Percentiles rank a stretch among this genome's conserved stretches.
Evolutionary conservation across 2,888 invertebrate genomes (phyloP).

Genomic region (Cinara cedri): DNA sequence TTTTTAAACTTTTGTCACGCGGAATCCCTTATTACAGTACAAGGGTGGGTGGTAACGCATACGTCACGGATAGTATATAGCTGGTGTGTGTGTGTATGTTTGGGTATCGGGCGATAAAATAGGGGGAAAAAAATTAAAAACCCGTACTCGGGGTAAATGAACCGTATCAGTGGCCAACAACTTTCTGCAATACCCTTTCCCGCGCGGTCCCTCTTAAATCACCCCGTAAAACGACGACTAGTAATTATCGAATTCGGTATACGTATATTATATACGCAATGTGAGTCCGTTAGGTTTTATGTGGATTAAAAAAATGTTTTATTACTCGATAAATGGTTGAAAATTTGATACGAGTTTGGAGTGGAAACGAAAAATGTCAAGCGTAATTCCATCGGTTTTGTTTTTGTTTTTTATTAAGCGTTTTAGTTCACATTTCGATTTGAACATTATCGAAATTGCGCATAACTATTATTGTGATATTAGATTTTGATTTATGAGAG

Average conservation of each 20-base stretch:
- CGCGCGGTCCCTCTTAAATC: constrained; percentile 25
- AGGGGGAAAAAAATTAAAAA: constrained; percentile 26
- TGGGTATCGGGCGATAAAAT: constrained; percentile 37
- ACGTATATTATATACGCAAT: too few species aligned
- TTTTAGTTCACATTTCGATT: too few species aligned
- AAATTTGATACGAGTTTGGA: too few species aligned
- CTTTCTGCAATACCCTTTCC: constrained; percentile 33
- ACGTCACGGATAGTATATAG: constrained; percentile 9
- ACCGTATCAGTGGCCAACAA: constrained; percentile 51
- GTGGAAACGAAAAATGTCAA: too few species aligned
- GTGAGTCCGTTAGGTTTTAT: too few species aligned
- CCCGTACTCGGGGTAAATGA: constrained; percentile 37
- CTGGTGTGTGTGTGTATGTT: constrained; percentile 23
- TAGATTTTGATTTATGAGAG: too few species aligned
- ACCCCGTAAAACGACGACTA: constrained; percentile 26
- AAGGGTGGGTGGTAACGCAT: constrained; percentile 39
- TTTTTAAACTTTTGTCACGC: constrained; percentile 26
- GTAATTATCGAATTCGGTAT: constrained; percentile 28
- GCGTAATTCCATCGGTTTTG: too few species aligned
- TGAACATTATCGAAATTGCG: too few species aligned
- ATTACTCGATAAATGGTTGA: neutral
- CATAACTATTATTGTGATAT: too few species aligned
- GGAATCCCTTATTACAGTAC: neutral
- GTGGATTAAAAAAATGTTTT: too few species aligned
- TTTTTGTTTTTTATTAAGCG: too few species aligned